phyloP scores from a whole-genome alignment of 2,797 vertebrate genomes.

The Euphonia xanthogaster region DNA sequence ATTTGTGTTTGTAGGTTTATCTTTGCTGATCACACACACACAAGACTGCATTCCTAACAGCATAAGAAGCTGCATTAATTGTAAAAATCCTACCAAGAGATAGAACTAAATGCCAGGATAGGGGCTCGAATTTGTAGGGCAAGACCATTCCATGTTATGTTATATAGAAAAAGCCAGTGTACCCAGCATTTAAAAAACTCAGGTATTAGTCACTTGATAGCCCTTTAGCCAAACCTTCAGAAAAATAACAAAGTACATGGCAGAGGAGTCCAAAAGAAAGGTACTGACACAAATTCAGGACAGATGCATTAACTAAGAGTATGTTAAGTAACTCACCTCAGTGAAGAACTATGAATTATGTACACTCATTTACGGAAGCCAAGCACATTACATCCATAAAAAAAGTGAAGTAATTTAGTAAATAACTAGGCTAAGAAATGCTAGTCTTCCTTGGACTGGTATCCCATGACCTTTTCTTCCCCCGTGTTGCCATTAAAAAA shows the following conservation, averaged over 20 bases:
- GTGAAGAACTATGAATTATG: background rate
- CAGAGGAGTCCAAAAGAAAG: background rate
- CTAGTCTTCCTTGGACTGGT: background rate
- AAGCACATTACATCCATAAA: background rate
- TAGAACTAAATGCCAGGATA: background rate
- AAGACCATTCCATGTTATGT: background rate
- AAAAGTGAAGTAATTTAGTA: background rate
- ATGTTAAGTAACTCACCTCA: background rate
- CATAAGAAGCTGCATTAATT: background rate
- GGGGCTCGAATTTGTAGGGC: background rate
- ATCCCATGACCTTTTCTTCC: background rate
- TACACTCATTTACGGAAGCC: background rate
- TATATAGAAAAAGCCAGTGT: background rate
- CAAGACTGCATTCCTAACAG: background rate
- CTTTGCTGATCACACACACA: background rate
- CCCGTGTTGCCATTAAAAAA: background rate
- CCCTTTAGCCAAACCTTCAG: background rate
- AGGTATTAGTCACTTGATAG: background rate
- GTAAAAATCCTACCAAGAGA: background rate
- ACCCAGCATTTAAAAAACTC: background rate
- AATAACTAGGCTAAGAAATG: background rate
- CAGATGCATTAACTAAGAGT: background rate
- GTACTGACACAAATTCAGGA: background rate
- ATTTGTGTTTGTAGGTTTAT: background rate
- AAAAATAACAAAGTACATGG: background rate